Base-by-base conservation (phyloP, 1,140 invertebrate genomes). In the Odontomachus brunneus region DNA sequence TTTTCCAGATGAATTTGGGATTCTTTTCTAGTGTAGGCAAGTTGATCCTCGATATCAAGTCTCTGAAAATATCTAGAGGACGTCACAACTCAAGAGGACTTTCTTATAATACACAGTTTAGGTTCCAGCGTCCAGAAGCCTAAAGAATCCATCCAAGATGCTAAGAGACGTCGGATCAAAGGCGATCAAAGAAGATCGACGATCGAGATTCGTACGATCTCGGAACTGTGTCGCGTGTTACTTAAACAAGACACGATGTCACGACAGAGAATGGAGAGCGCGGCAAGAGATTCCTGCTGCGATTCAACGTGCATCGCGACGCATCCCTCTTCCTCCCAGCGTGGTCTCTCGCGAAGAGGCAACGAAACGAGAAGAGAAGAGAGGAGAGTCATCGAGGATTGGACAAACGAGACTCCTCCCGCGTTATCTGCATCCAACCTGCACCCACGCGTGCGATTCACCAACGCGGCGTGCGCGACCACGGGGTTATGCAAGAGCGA, bases 351-450 rank as follows among this genome's bases (percentile, higher is more conserved):
- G 26, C 33, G 38, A 19, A 69, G 55, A 44, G 84, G 67, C 63
- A 59, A 24, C 65, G 55, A 49, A 57, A 48, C 19, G 49, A 66
- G 55, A 60, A 22, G 24, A 84, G 85, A 87, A 85, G 89, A 88
- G 82, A 88, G 88, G 82, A 92, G 91, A 88, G 91, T 91, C 91
- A 91, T 87, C 90, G 92, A 92, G 91, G 93, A 94, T 93, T 94
- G 93, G 93, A 93, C 90, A 91, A 91, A 92, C 87, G 88, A 91
- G 89, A 92, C 93, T 94, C 93, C 93, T 93, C 93, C 93, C 92
- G 92, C 90, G 88, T 86, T 90, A 91, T 90, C 89, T 87, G 84
- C 91, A 82, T 85, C 87, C 91, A 91, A 92, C 90, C 90, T 91
- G 92, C 91, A 92, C 92, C 92, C 92, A 93, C 92, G 90, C 92